Conservation (phyloP, 1,140 invertebrate species). For the Trichomalopsis sarcophagae region DNA sequence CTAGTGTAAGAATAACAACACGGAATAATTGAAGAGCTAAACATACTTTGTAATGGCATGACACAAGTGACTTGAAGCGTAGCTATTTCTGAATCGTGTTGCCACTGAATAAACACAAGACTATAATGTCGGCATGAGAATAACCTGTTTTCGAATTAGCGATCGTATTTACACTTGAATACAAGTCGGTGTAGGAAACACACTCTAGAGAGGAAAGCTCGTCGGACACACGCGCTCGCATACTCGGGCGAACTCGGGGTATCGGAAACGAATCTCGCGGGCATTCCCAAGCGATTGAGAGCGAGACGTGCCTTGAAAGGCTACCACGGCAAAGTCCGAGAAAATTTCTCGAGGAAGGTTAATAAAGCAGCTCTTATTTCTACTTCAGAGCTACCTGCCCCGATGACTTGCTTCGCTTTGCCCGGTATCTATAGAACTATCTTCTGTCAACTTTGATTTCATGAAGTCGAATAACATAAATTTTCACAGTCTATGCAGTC, state of each 20-base stretch:
- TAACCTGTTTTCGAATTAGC: no score
- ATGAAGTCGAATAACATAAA: neutral
- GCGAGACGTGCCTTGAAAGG: constrained; percentile 18
- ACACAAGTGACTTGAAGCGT: no score
- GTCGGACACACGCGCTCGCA: constrained; percentile 7
- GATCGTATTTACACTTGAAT: no score
- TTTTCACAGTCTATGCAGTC: no score
- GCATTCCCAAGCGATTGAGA: constrained; percentile 36
- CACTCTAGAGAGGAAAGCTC: no score
- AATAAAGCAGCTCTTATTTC: constrained; percentile 33
- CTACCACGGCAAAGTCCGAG: constrained; percentile 8
- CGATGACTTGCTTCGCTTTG: neutral
- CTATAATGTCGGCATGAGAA: no score
- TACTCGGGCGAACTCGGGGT: constrained; percentile 12
- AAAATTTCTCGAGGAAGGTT: constrained; percentile 33
- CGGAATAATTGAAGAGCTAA: no score
- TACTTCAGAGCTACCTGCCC: neutral
- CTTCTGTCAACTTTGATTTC: neutral
- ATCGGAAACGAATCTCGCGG: constrained; percentile 43
- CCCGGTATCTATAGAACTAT: neutral
- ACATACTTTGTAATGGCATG: no score
- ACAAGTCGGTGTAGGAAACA: no score
- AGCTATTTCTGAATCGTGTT: no score
- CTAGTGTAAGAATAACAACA: no score
- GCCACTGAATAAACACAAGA: no score